Base-by-base conservation (phyloP, 2,797 vertebrate genomes). In the Erithacus rubecula region DNA sequence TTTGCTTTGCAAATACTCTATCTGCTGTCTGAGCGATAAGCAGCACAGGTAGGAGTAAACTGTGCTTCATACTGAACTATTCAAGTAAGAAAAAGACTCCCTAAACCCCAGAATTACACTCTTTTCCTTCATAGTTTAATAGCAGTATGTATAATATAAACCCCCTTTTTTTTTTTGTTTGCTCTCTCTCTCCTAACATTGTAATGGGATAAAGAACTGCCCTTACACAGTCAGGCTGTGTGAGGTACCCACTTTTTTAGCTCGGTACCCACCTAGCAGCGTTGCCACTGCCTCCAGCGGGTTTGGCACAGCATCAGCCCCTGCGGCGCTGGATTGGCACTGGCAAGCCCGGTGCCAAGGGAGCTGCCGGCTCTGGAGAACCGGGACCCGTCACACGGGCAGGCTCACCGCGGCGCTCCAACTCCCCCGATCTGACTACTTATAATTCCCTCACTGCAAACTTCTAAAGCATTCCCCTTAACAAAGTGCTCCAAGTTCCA, bases 271-370 rank as follows among this genome's bases (percentile, higher is more conserved):
- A 34, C 20, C 11, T 4, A 7, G 21, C 56, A 41, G 29, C 17
- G 44, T 16, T 58, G 51, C 30, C 72, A n/a, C 32, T 37, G 75
- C 68, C 39, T 36, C 49, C 52, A 22, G 3, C 0, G 30, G 46
- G 44, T 58, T 74, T 13, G 56, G 47, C 43, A 46, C 4, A 43
- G 15, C 55, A 39, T 8, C 51, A 26, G 22, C 32, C 9, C 23
- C 1, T 5, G 1, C 0, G 17, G 15, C 15, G 53, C 39, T 3
- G 13, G 1, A 23, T 6, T n/a, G 29, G 6, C n/a, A 4, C 6
- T 0, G 62, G 34, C 17, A 41, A 69, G 22, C 6, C 34, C 3
- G 15, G 13, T 15, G 39, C 65, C 67, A 6, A 1, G 9, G 13
- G 3, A 16, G 18, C 39, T 18, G 62, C 30, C 18, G 19, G 37